Evolutionary conservation across 2,888 invertebrate species (phyloP), one percentile per base, ranked within the genome.

Genomic region (Drosophila neutralis): DNA sequence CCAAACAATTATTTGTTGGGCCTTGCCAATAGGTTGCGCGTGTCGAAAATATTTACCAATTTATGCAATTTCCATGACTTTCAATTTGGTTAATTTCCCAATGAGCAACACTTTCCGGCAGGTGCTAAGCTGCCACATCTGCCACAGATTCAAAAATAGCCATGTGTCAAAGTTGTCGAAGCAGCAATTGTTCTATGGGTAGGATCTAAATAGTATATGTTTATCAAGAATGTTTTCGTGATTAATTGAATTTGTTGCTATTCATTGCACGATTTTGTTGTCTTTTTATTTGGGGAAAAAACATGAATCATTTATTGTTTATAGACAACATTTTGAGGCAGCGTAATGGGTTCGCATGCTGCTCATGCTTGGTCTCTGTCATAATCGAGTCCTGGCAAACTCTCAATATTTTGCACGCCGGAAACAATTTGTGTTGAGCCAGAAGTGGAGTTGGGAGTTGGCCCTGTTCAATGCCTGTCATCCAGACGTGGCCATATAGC

Each of bases 1-100:
- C 74, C 84, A 85, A 82, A 70, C 69, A 89, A 70, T 75, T 66
- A 60, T 87, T 38, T 76, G 57, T 73, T 69, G 56, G 78, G 73
- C 78, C 78, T 71, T 85, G 76, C 58, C 72, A 71, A 78, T 74
- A 68, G 57, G 33, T 33, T 59, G 11, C 48, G 51, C 67, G 51
- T 73, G 67, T 58, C 68, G 24, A 57, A 63, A 57, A 53, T 69
- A 45, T 69, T 76, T 72, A 48, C 45, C 66, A 59, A 66, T 31
- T 56, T 65, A 68, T 77, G 51, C 49, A 69, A 63, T 60, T 45
- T 57, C 40, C 40, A 33, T 67, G 40, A 56, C 35, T 70, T 61
- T 48, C 21, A 57, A 70, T 60, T 64, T 56, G 27, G 69, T 78
- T 63, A 21, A 65, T 68, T 63, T 66, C 51, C 57, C 21, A 62